phyloP scores from a whole-genome alignment of 2,113 vertebrate genomes.

The Chitala chitala region DNA sequence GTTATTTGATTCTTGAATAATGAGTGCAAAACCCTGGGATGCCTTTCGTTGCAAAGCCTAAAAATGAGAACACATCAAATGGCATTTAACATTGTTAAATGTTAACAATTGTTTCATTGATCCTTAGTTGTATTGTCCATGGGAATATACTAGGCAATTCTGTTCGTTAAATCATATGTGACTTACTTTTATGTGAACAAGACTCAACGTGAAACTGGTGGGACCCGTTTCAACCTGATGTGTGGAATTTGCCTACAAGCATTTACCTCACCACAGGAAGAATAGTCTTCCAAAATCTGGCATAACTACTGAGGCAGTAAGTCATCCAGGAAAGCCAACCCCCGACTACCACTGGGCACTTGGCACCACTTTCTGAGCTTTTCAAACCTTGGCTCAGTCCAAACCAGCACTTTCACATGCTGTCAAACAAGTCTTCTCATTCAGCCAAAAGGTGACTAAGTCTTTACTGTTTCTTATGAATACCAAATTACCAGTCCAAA shows the following conservation, averaged over 20 bases:
- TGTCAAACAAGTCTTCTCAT: not conserved
- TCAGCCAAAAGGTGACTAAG: constrained; percentile 5
- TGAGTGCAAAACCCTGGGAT: no score
- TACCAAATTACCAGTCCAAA: not conserved
- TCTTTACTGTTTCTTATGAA: not conserved
- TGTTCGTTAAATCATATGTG: not conserved
- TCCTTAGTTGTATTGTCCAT: not conserved
- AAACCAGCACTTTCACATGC: not conserved
- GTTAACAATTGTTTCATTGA: not conserved
- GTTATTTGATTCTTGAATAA: no score
- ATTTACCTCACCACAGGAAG: constrained; percentile 43
- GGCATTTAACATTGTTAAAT: not conserved
- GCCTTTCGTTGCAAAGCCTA: no score
- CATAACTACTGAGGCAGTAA: constrained; percentile 35
- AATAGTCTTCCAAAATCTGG: constrained; percentile 50
- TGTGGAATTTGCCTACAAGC: constrained; percentile 49
- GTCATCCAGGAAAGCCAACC: not conserved
- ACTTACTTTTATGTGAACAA: constrained; percentile 38
- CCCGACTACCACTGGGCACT: not conserved
- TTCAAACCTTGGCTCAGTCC: not conserved
- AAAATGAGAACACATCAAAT: no score
- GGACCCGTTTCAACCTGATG: constrained; percentile 51
- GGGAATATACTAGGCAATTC: not conserved
- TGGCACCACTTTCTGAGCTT: not conserved
- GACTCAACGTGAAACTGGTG: constrained; percentile 38